Base-by-base conservation (phyloP, 2,113 vertebrate species). In the Tragelaphus buxtoni region DNA sequence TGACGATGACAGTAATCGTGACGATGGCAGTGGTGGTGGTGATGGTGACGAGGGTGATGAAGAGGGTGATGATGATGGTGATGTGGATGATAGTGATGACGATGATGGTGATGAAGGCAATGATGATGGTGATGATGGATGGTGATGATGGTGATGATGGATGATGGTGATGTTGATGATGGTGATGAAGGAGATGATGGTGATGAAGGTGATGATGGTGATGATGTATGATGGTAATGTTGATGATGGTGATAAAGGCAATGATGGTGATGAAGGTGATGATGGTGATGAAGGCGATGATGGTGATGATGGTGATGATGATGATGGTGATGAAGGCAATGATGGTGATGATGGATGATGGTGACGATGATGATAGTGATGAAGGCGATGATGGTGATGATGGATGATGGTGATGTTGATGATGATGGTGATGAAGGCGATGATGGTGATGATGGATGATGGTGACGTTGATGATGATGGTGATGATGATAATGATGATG, bases 261-360 rank as follows among this genome's bases (percentile, higher is more conserved):
- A 0, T 30, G 28, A 0, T 6, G 28, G 1, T 61, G 60, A 30
- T 61, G 58, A 4, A 28, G 58, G 1, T 2, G 4, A 0, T 58
- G 24, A 0, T 26, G 24, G 0, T 28, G 58, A 1, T 28, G 24
- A 1, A 12, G 58, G 0, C 11, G 9, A 11, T 60, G 1, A 0
- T 13, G 26, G 1, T 1, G 2, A 10, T 58, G 56, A 6, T 30
- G 26, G 0, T 61, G 58, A 1, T 13, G 5, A 5, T 30, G 12
- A 5, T 30, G 12, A 3, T 61, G 5, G 2, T 3, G 60, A 0
- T 32, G 60, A 39, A 39, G 39, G 39, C 39, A 4, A 6, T 14
- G 28, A 7, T 13, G 28, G 6, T 30, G 12, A 1, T 30, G 28
- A 1, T 11, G 58, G 0, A 1, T 30, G 28, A 1, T 11, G 58